These are phyloP conservation scores for Sinodicranocentrus sp. DNA, from an alignment of 2,888 invertebrate genomes.

Conservation along the genomic window DNA sequence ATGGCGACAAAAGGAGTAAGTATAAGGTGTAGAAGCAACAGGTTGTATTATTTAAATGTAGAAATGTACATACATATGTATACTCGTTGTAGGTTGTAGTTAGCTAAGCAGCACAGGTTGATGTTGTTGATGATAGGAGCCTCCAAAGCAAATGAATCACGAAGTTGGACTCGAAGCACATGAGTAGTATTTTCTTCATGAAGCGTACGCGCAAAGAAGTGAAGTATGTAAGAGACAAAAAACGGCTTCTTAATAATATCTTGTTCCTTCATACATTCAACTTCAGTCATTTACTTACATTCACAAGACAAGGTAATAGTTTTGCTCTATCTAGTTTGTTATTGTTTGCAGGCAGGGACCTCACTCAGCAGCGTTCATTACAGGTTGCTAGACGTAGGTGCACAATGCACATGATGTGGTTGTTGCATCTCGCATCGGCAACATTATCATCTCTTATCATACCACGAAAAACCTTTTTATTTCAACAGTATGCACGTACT, in stretches of 20 bases:
- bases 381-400: slow-evolving; percentile 53
- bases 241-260: slow-evolving; percentile 68
- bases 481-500: not conserved
- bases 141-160: slow-evolving; percentile 69
- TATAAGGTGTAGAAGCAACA: slow-evolving; percentile 60
- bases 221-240: slow-evolving; percentile 63
- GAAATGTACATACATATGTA: not conserved
- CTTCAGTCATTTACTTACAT: slow-evolving; percentile 70
- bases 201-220: slow-evolving; percentile 44
- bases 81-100: not conserved
- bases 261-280: slow-evolving; percentile 68
- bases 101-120: slow-evolving; percentile 44
- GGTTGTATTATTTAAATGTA: slow-evolving; percentile 50
- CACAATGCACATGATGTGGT: slow-evolving; percentile 64
- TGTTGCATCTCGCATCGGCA: slow-evolving; percentile 56
- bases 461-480: not conserved
- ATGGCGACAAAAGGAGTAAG: slow-evolving; percentile 18
- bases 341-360: slow-evolving; percentile 63
- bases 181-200: slow-evolving; percentile 55
- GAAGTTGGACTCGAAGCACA: slow-evolving; percentile 68
- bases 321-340: slow-evolving; percentile 59
- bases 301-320: slow-evolving; percentile 67
- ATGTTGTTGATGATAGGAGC: slow-evolving; percentile 52
- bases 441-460: not conserved
- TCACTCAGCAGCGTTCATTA: slow-evolving; percentile 22